A percentile compares a stretch with the other conserved stretches of the same genome.
Conservation (phyloP, 2,888 invertebrate species). For the Archips crataeganus region DNA sequence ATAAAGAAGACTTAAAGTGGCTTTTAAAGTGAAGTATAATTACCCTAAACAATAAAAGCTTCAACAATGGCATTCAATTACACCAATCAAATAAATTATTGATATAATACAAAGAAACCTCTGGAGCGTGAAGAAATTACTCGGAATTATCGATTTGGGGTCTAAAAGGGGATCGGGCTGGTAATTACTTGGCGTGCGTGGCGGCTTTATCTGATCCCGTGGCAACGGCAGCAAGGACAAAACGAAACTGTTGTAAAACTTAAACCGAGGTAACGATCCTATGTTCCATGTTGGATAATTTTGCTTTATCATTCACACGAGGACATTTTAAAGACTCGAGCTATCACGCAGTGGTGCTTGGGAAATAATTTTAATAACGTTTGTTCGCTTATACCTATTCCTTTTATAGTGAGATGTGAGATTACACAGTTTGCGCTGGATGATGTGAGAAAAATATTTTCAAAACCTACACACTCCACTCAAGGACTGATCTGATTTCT, state of each 20-base stretch:
- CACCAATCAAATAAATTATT: constrained; percentile 30
- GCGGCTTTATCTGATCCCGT: constrained; percentile 38
- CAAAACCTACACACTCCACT: too few species aligned
- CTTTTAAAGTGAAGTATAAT: constrained; percentile 30
- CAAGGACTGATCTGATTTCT: too few species aligned
- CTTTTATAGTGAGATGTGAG: too few species aligned
- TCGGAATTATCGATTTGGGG: constrained; percentile 54
- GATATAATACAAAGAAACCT: constrained; percentile 37
- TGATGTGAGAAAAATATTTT: too few species aligned
- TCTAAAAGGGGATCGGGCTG: constrained; percentile 50
- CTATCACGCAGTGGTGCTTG: too few species aligned
- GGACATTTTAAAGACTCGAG: too few species aligned
- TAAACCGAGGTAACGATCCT: constrained; percentile 4
- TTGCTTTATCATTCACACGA: neutral
- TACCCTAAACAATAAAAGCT: constrained; percentile 18
- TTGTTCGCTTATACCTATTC: too few species aligned
- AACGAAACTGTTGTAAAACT: constrained; percentile 40
- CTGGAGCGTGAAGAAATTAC: constrained; percentile 41
- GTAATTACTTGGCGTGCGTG: constrained; percentile 61
- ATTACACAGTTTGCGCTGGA: too few species aligned
- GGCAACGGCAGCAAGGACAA: constrained; percentile 39
- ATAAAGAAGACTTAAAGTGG: constrained; percentile 14
- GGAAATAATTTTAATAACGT: too few species aligned
- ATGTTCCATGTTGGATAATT: neutral
- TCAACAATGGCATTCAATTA: constrained; percentile 24